Conservation (phyloP, 2,113 vertebrate genomes). For the Micronycteris hirsuta region DNA sequence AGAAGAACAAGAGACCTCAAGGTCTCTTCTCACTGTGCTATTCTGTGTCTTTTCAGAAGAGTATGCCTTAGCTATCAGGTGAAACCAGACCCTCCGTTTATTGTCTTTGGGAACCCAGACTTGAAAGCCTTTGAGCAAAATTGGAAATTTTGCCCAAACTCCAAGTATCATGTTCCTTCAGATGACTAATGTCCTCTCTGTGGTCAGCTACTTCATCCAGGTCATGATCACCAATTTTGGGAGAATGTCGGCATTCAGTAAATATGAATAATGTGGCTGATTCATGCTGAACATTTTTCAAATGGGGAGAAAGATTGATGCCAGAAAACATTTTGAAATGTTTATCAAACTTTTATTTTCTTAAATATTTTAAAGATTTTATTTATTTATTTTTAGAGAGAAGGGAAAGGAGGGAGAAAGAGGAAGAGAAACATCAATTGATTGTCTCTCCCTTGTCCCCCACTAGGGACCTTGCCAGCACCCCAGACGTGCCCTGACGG, state of each 20-base stretch:
- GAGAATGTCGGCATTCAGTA: neutral
- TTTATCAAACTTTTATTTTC: conserved; percentile 32
- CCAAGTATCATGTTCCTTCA: neutral
- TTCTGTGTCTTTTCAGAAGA: neutral
- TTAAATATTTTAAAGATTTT: neutral
- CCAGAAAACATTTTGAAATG: conserved; percentile 40
- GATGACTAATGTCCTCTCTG: neutral
- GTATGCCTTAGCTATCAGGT: neutral
- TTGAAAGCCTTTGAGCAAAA: neutral
- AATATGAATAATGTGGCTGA: neutral
- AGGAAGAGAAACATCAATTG: too few relatives aligned
- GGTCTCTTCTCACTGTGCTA: neutral
- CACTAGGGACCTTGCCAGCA: too few relatives aligned
- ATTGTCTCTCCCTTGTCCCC: too few relatives aligned
- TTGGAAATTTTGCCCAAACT: neutral
- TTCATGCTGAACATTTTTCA: neutral
- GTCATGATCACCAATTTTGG: neutral
- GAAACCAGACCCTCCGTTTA: neutral
- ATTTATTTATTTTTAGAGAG: too few relatives aligned
- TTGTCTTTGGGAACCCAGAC: neutral
- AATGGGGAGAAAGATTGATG: neutral
- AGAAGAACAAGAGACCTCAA: neutral
- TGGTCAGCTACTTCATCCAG: neutral
- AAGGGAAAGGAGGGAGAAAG: too few relatives aligned
- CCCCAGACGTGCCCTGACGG: too few relatives aligned